A percentile compares a stretch with the other conserved stretches of the same genome.
These are phyloP conservation scores for Opisthograptis luteolata DNA, from an alignment of 2,888 invertebrate species.

Conservation along the genomic window DNA sequence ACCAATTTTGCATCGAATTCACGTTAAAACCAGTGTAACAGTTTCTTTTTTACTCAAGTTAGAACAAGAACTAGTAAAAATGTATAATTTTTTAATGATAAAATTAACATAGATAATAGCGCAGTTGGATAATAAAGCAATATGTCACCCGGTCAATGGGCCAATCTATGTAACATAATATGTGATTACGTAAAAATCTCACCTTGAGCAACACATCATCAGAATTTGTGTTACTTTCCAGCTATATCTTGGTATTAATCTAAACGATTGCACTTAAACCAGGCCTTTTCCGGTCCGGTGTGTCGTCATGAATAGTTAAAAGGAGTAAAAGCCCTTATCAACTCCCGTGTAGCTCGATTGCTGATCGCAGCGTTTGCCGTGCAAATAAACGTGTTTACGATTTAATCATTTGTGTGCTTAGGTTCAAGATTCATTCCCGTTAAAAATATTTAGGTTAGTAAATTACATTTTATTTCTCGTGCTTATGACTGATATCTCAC, in stretches of 20 bases:
- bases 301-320: slow-evolving; percentile 23
- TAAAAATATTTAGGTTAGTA: background rate
- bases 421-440: background rate
- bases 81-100: background rate
- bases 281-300: slow-evolving; percentile 14
- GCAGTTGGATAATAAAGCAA: background rate
- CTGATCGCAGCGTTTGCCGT: slow-evolving; percentile 5
- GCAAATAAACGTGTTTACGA: slow-evolving; percentile 6
- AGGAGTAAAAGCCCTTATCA: background rate
- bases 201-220: slow-evolving; percentile 8
- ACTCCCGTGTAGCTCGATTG: slow-evolving; percentile 14
- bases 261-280: slow-evolving; percentile 20
- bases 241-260: slow-evolving; percentile 13
- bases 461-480: too few species aligned
- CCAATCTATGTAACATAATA: slow-evolving; percentile 5
- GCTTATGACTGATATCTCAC: background rate
- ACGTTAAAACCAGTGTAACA: background rate
- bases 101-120: background rate
- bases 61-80: background rate
- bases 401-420: slow-evolving; percentile 8
- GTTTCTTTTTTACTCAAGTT: slow-evolving; percentile 5
- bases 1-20: background rate
- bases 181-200: background rate
- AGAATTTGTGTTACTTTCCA: slow-evolving; percentile 11
- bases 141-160: slow-evolving; percentile 13